Base-by-base conservation (phyloP, 1,140 invertebrate species). In the Ceratosolen fusciceps region DNA sequence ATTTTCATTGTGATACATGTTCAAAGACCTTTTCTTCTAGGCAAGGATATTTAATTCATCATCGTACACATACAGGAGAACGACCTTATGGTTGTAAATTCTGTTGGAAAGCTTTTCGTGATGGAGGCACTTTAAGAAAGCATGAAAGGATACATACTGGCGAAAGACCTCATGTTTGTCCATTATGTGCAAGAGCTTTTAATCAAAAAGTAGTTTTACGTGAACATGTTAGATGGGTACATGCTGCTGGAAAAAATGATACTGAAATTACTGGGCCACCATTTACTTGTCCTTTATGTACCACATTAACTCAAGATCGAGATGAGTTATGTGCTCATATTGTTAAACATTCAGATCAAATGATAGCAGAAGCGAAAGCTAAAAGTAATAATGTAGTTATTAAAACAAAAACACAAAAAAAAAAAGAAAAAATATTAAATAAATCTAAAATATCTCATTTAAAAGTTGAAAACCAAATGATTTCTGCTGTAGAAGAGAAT, bases 101-200 rank as follows among this genome's bases (percentile, higher is more conserved):
- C 83, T 96, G 95, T 85, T 95, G 94, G 83, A 96, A 96, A 85
- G 93, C 95, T 62, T 97, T 96, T 79, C 86, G 91, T 16, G 92
- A 92, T 80, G 92, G 91, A 7, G 92, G 91, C 7, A 92, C 92
- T 34, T 85, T 94, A 72, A 90, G 92, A 39, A 91, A 93, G 75
- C 94, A 94, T 77, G 92, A 94, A 86, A 91, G 92, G 31, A 92
- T 91, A 68, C 92, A 93, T 49, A 93, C 92, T 0, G 92, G 93
- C 0, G 93, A 95, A 84, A 87, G 93, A 65, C 94, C 94, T 0
- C 94, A 93, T 80, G 91, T 91, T 54, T 95, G 94, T 86, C 92
- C 92, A 37, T 83, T 93, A 5, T 95, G 94, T 86, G 88, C 91
- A 1, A 90, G 93, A 70, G 91, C 92, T 9, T 92, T 92, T 71